Conservation (phyloP, 2,888 invertebrate genomes). For the Thereva nobilitata region DNA sequence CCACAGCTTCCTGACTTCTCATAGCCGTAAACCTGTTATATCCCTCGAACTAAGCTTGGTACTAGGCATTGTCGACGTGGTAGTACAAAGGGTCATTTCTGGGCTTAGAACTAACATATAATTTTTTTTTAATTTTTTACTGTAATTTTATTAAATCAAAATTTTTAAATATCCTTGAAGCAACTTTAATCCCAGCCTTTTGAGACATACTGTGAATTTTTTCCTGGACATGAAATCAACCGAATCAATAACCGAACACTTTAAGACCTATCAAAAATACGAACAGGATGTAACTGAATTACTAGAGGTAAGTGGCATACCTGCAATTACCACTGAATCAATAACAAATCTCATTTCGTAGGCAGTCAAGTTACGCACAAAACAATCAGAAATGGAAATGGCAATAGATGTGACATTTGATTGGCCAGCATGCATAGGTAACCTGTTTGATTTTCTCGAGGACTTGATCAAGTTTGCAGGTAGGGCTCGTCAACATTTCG, state of each 20-base stretch:
- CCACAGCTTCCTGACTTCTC: no score
- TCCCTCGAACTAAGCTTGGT: no score
- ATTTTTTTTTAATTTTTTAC: no score
- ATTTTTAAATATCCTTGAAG: constrained; percentile 10
- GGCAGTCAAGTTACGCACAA: constrained; percentile 8
- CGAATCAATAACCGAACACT: constrained; percentile 20
- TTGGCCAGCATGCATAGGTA: constrained; percentile 11
- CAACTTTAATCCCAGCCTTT: constrained; percentile 24
- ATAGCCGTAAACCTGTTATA: no score
- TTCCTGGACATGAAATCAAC: constrained; percentile 39
- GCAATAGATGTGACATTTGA: constrained; percentile 9
- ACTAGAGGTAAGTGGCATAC: constrained; percentile 11
- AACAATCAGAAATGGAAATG: not conserved
- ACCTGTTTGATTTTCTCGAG: constrained; percentile 25
- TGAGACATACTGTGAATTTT: constrained; percentile 40
- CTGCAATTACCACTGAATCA: not conserved
- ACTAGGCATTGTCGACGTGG: no score
- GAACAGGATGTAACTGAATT: constrained; percentile 11
- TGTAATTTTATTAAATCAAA: no score
- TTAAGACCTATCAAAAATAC: constrained; percentile 34
- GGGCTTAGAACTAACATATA: no score
- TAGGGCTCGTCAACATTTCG: not conserved
- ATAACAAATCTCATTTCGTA: not conserved
- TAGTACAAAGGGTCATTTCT: no score
- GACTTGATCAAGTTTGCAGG: constrained; percentile 12